Conservation (phyloP, 2,113 vertebrate genomes). For the Stegostoma tigrinum region DNA sequence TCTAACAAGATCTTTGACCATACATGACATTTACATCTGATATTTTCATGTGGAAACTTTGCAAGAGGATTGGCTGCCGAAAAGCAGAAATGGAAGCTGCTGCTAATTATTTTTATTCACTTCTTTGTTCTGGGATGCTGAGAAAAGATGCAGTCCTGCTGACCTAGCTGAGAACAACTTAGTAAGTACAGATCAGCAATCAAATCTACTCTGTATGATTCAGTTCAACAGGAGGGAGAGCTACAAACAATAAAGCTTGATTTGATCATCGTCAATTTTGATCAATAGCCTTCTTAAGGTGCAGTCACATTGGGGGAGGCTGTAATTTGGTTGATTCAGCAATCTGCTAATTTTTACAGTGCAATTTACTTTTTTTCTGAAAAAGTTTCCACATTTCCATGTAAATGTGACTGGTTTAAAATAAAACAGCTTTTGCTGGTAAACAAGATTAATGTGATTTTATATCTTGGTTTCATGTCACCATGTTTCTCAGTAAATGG, state of each 20-base stretch:
- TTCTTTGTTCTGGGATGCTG: background rate
- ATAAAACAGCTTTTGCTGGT: background rate
- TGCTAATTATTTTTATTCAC: background rate
- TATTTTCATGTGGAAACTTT: background rate
- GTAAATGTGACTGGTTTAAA: background rate
- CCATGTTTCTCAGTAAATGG: background rate
- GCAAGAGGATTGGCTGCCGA: background rate
- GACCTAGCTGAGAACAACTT: background rate
- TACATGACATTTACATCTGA: background rate
- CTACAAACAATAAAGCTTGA: background rate
- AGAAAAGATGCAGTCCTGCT: background rate
- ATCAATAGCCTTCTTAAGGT: background rate
- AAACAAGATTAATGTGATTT: conserved; percentile 1
- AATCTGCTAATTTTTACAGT: background rate
- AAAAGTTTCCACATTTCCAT: background rate
- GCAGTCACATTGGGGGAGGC: background rate
- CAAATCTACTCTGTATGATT: background rate
- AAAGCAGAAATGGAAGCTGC: background rate
- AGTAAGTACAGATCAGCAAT: background rate
- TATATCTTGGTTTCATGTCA: background rate
- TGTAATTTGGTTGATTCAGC: background rate
- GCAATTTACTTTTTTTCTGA: background rate
- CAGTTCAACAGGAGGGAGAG: background rate
- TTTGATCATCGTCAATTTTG: background rate
- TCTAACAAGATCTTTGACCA: background rate